Conservation (phyloP, 2,113 vertebrate species). For the Phodopus roborovskii region DNA sequence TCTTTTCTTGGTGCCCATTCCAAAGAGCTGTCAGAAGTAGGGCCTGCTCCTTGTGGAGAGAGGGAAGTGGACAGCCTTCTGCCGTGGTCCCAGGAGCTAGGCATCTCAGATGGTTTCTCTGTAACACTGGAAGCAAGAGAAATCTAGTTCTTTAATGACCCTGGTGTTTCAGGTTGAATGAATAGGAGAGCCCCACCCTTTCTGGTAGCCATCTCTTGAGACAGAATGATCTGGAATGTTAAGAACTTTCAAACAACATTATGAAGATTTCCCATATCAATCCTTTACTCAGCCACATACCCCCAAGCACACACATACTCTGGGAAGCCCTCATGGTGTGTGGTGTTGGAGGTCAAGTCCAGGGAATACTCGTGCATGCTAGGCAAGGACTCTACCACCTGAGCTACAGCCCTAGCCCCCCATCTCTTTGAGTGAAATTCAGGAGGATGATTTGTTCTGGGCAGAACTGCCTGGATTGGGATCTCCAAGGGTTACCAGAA, state of each 20-base stretch:
- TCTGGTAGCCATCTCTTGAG: background rate
- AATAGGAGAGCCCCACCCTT: background rate
- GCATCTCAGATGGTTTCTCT: background rate
- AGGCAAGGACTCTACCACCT: background rate
- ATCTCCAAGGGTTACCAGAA: background rate
- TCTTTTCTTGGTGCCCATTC: background rate
- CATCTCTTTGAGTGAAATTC: background rate
- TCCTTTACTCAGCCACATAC: background rate
- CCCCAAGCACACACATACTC: background rate
- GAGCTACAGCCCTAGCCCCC: background rate
- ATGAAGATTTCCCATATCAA: conserved; percentile 27
- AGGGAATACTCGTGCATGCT: too few species aligned
- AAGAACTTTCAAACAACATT: conserved; percentile 6
- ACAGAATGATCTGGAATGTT: background rate
- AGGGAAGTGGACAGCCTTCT: background rate
- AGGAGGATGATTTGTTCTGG: background rate
- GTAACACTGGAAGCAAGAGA: background rate
- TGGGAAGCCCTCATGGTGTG: background rate
- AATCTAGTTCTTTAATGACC: background rate
- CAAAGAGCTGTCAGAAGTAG: conserved; percentile 6
- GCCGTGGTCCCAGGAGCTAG: background rate
- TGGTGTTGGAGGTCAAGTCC: background rate
- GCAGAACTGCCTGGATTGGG: background rate
- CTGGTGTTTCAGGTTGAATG: background rate
- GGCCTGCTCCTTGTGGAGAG: background rate